A percentile compares a stretch with the other conserved stretches of the same genome.
Evolutionary conservation across 2,888 invertebrate species (phyloP).

Genomic region (Aproaerema taeniolella): DNA sequence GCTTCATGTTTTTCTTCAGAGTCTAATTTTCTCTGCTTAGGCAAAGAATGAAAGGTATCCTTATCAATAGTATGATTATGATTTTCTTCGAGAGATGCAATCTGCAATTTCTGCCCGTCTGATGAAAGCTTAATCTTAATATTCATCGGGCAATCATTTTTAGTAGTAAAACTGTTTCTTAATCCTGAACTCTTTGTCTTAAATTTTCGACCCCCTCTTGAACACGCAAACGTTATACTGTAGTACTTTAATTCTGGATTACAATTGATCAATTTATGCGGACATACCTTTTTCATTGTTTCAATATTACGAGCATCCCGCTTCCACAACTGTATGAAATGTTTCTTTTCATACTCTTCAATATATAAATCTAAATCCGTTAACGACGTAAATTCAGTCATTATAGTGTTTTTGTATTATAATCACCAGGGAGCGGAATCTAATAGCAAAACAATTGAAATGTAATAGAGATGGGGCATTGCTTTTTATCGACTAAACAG

Average conservation of each 20-base stretch:
- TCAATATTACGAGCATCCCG: constrained; percentile 1
- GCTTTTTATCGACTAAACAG: no score
- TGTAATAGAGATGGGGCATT: no score
- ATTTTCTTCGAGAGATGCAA: constrained; percentile 4
- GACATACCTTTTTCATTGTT: constrained; percentile 8
- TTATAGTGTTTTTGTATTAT: no score
- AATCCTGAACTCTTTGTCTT: constrained; percentile 3
- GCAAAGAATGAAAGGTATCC: constrained; percentile 3
- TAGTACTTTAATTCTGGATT: constrained; percentile 3
- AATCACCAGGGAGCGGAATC: no score
- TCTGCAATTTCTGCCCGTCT: constrained; percentile 5
- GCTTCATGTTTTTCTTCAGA: constrained; percentile 23
- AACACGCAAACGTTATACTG: constrained; percentile 4
- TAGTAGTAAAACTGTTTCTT: neutral
- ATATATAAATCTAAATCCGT: constrained; percentile 6
- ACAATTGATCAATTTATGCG: constrained; percentile 1
- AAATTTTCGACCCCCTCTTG: constrained; percentile 4
- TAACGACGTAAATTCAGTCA: constrained; percentile 3
- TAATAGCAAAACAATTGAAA: neutral
- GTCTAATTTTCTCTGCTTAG: constrained; percentile 3
- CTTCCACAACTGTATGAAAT: neutral
- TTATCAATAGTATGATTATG: constrained; percentile 3
- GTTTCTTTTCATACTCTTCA: constrained; percentile 10
- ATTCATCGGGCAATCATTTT: constrained; percentile 2
- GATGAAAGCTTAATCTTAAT: constrained; percentile 5